Base-by-base conservation (phyloP, 1,140 invertebrate species). In the Araneus ventricosus region DNA sequence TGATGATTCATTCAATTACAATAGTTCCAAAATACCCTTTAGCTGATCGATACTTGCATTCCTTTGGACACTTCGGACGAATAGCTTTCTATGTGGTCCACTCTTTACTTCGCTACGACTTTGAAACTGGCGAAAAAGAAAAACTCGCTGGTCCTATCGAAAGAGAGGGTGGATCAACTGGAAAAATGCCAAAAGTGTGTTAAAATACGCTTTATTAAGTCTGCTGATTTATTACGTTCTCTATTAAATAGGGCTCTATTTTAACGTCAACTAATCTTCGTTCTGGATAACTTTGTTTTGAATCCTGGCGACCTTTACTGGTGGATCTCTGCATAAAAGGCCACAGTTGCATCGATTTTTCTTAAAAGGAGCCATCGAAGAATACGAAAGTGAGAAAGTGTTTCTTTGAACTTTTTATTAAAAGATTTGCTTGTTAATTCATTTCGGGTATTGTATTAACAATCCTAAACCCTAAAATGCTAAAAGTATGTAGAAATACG, bases 171-270 rank as follows among this genome's bases (percentile, higher is more conserved):
- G 88, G 88, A 89, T 52, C 89, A 84, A 63, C 80, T 91, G 89
- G 89, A 91, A 84, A 91, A 91, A 91, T 91, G 89, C 89, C 89
- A 91, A 52, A 91, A 84, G 79, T 67, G 80, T 91, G 89, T 91
- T 91, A 82, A 91, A 91, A 91, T 91, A 41, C 89, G 75, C 89
- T 91, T 91, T 91, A 91, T 91, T 84, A 91, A 59, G 89, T 63
- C 84, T 59, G 89, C 88, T 91, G 89, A 91, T 91, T 91, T 91
- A 91, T 91, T 84, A 52, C 52, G n/a, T 52, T 84, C 89, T 82
- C 89, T 91, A 91, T 91, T 91, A 91, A 91, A 91, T 91, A 45
- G 79, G 67, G 89, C 79, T 84, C 89, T 91, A 91, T 91, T 91
- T 91, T 91, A 91, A 91, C 89, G 75, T 91, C 79, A 52, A 91